Conservation (phyloP, 2,888 invertebrate species). For the Ashinkailepas kermadecensis region DNA sequence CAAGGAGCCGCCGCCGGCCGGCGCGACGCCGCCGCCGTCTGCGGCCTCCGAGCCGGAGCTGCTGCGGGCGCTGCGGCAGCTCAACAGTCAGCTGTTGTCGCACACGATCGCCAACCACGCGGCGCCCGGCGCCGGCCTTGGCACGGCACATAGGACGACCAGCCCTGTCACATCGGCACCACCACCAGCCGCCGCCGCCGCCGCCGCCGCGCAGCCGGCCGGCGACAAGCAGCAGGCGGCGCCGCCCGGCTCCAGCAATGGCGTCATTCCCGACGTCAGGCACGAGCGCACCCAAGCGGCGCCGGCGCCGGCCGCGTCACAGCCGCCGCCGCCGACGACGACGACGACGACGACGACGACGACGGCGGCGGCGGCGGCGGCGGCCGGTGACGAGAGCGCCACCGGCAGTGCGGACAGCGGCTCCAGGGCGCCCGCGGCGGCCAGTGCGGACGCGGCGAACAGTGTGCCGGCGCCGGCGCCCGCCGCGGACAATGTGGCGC, state of each 20-base stretch:
- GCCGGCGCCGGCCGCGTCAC: no score
- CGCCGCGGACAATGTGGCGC: constrained; percentile 21
- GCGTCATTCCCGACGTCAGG: background rate
- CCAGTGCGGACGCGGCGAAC: constrained; percentile 18
- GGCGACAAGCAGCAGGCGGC: background rate
- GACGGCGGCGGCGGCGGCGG: background rate
- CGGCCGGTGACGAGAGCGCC: background rate
- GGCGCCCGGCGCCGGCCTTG: background rate
- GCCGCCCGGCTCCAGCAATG: background rate
- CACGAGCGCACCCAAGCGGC: no score
- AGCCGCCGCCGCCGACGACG: no score
- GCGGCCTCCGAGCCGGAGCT: background rate
- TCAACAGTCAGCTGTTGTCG: constrained; percentile 5
- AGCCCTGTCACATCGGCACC: background rate
- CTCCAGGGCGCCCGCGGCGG: constrained; percentile 4
- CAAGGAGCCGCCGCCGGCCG: background rate
- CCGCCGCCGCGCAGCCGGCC: background rate
- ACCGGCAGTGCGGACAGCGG: background rate
- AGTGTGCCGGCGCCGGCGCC: constrained; percentile 19
- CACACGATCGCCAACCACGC: background rate
- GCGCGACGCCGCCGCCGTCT: background rate
- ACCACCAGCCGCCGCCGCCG: background rate
- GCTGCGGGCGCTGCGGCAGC: constrained; percentile 21
- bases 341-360: no score
- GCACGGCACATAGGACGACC: background rate